These are phyloP conservation scores for Nymphalis c-album DNA, from an alignment of 2,888 invertebrate genomes.

Conservation along the genomic window DNA sequence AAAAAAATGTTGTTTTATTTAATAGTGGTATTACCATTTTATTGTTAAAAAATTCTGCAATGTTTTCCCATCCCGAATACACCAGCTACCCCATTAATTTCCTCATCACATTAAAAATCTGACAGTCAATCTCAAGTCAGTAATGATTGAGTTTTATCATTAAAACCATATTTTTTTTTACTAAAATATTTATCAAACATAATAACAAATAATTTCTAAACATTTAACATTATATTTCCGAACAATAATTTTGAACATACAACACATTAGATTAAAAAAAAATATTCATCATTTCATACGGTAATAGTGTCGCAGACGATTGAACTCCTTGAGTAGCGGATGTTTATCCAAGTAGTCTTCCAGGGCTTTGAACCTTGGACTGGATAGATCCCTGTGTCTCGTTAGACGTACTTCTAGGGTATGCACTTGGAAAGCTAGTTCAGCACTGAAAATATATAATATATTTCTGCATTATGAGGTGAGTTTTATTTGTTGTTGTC, in stretches of 20 bases:
- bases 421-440: slow-evolving; percentile 77
- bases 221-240: background rate
- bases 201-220: background rate
- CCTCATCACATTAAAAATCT: no score
- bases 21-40: no score
- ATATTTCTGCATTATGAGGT: no score
- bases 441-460: slow-evolving; percentile 57
- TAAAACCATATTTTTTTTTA: no score
- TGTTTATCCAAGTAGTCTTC: slow-evolving; percentile 68
- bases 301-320: slow-evolving; percentile 48
- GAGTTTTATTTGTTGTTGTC: no score
- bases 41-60: no score
- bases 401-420: slow-evolving; percentile 83
- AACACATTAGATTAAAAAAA: background rate
- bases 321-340: slow-evolving; percentile 65
- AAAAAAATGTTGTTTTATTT: background rate
- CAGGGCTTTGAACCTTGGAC: slow-evolving; percentile 66
- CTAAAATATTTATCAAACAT: background rate
- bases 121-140: no score
- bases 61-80: no score
- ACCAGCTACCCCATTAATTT: no score
- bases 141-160: no score
- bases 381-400: slow-evolving; percentile 82
- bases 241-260: no score
- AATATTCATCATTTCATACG: slow-evolving; percentile 24